phyloP scores from a whole-genome alignment of 2,113 vertebrate genomes.

The Ctenomys sociabilis region DNA sequence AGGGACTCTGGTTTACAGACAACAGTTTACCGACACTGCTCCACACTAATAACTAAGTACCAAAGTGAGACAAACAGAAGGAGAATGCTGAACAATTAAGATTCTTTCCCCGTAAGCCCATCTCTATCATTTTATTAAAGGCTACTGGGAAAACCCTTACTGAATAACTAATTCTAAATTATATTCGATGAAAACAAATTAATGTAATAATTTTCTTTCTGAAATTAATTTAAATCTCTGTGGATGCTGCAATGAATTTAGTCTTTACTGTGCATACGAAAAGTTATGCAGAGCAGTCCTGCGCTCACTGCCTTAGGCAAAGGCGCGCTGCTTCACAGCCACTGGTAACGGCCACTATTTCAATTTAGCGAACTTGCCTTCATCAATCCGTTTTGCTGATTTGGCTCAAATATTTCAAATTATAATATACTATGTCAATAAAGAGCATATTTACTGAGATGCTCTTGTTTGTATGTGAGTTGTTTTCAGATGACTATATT shows the following conservation, averaged over 20 bases:
- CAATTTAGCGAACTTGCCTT: slow-evolving; percentile 79
- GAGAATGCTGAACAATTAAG: slow-evolving; percentile 89
- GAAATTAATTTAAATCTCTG: slow-evolving; percentile 91
- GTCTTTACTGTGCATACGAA: slow-evolving; percentile 85
- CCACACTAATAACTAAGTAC: slow-evolving; percentile 83
- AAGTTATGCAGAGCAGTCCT: slow-evolving; percentile 88
- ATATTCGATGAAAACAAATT: slow-evolving; percentile 91
- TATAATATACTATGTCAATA: slow-evolving; percentile 69
- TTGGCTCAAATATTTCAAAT: slow-evolving; percentile 79
- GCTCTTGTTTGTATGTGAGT: background rate
- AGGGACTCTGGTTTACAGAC: slow-evolving; percentile 77
- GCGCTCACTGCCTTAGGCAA: slow-evolving; percentile 85
- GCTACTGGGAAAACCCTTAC: slow-evolving; percentile 88
- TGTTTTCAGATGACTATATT: slow-evolving; percentile 3
- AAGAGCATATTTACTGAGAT: slow-evolving; percentile 37
- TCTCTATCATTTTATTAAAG: slow-evolving; percentile 91
- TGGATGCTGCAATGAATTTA: slow-evolving; percentile 88
- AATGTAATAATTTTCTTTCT: slow-evolving; percentile 91
- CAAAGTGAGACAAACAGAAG: slow-evolving; percentile 86
- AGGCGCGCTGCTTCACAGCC: slow-evolving; percentile 85
- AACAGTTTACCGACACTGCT: slow-evolving; percentile 81
- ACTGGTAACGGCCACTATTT: slow-evolving; percentile 82
- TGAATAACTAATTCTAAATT: slow-evolving; percentile 91
- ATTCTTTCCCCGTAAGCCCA: slow-evolving; percentile 88
- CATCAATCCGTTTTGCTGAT: slow-evolving; percentile 78